These are phyloP conservation scores for Drepana arcuata DNA, from an alignment of 1,140 invertebrate species.

Conservation along the genomic window DNA sequence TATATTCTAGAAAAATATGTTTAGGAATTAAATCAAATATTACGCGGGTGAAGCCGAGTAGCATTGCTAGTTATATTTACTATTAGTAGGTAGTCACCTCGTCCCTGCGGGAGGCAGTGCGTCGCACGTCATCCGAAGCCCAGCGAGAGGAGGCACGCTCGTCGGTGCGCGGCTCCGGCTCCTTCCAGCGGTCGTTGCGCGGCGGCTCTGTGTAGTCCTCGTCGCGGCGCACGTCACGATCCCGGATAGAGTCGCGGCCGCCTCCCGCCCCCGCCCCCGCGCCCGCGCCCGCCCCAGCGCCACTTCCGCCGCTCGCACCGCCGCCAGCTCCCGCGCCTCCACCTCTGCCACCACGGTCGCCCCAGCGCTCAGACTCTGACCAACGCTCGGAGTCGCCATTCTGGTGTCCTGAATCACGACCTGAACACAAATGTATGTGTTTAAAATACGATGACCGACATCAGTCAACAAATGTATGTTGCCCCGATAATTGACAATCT, in stretches of 20 bases:
- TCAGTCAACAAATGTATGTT: too few species aligned
- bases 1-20: too few species aligned
- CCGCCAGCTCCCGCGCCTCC: conserved; percentile 25
- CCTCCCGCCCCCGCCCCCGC: conserved; percentile 33
- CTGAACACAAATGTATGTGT: conserved; percentile 15
- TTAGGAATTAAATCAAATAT: too few species aligned
- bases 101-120: conserved; percentile 64
- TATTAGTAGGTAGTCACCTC: conserved; percentile 30
- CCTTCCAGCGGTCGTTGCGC: conserved; percentile 85
- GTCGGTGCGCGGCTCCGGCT: conserved; percentile 71
- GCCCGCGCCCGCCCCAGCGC: conserved; percentile 8
- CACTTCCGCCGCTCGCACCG: conserved; percentile 54
- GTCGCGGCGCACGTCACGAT: conserved; percentile 57
- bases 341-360: conserved; percentile 39
- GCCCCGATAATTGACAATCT: too few species aligned
- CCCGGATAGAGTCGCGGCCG: conserved; percentile 44
- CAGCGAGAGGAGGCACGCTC: conserved; percentile 66
- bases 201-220: conserved; percentile 66
- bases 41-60: too few species aligned
- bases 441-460: too few species aligned
- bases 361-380: conserved; percentile 51
- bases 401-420: conserved; percentile 64
- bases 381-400: conserved; percentile 62
- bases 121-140: conserved; percentile 69
- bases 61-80: too few species aligned